Conservation (phyloP, 35 echinoderm and acorn worm genomes). For the Strongylocentrotus purpuratus region DNA sequence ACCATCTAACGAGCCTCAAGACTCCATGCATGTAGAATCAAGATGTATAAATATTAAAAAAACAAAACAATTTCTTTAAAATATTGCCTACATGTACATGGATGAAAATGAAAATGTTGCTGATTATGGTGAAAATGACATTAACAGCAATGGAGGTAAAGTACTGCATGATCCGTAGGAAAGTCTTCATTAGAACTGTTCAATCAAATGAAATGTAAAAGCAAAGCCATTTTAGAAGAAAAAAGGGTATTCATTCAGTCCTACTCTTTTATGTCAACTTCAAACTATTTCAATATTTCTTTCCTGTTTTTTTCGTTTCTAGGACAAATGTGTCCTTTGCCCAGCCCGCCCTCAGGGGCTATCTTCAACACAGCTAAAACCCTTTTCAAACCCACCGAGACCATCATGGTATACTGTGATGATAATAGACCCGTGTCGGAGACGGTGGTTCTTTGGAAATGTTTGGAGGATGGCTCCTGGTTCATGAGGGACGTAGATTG, state of each 20-base stretch:
- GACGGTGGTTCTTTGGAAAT: not conserved
- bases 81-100: too few relatives aligned
- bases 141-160: too few relatives aligned
- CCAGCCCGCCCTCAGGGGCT: not conserved
- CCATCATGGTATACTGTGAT: not conserved
- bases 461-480: not conserved
- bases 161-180: too few relatives aligned
- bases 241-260: not conserved
- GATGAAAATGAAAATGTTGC: too few relatives aligned
- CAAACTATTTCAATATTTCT: not conserved
- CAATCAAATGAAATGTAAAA: too few relatives aligned
- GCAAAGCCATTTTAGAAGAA: too few relatives aligned
- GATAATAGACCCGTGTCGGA: not conserved
- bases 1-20: too few relatives aligned
- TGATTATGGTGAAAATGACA: too few relatives aligned
- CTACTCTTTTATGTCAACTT: not conserved
- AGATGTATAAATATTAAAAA: too few relatives aligned
- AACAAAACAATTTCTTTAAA: too few relatives aligned
- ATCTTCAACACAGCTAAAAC: not conserved
- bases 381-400: not conserved
- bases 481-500: not conserved
- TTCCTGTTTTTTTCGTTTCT: not conserved
- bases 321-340: not conserved
- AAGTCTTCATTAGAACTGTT: too few relatives aligned
- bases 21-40: too few relatives aligned